Conservation (phyloP, 2,888 invertebrate species). For the Trilocha varians region DNA sequence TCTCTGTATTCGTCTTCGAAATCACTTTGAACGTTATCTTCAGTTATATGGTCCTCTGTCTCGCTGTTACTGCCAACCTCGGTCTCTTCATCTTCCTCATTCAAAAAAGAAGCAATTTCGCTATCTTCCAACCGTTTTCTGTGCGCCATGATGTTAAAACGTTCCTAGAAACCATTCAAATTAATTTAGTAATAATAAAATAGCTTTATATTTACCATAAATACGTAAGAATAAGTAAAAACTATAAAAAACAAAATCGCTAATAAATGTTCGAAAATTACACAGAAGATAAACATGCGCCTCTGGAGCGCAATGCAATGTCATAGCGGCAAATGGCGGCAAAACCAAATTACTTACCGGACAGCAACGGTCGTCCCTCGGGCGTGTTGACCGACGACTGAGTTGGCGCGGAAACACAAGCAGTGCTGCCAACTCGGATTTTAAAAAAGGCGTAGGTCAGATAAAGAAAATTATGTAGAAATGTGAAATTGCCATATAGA, state of each 20-base stretch:
- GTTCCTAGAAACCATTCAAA: slow-evolving; percentile 6
- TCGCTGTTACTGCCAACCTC: slow-evolving; percentile 16
- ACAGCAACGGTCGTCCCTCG: slow-evolving; percentile 10
- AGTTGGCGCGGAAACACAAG: slow-evolving; percentile 11
- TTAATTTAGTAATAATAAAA: slow-evolving; percentile 4
- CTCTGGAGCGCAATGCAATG: slow-evolving; percentile 8
- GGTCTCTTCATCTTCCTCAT: slow-evolving; percentile 12
- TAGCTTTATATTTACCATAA: slow-evolving; percentile 6
- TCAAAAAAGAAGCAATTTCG: slow-evolving; percentile 13
- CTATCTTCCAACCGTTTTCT: slow-evolving; percentile 8
- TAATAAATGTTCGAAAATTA: slow-evolving; percentile 8
- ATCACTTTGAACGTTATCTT: slow-evolving; percentile 17
- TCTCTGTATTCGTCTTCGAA: slow-evolving; percentile 14
- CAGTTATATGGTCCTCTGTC: slow-evolving; percentile 14
- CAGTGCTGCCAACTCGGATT: too few relatives aligned
- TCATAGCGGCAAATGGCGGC: slow-evolving; percentile 8
- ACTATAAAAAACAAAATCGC: slow-evolving; percentile 7
- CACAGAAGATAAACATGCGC: slow-evolving; percentile 11
- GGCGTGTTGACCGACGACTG: slow-evolving; percentile 10
- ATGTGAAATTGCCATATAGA: too few relatives aligned
- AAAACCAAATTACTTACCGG: slow-evolving; percentile 10
- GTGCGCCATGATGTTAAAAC: slow-evolving; percentile 7
- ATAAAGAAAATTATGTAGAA: too few relatives aligned
- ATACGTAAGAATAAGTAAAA: slow-evolving; percentile 7
- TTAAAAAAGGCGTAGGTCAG: too few relatives aligned